These are phyloP conservation scores for Acromyrmex charruanus DNA, from an alignment of 1,140 invertebrate genomes.

Conservation along the genomic window DNA sequence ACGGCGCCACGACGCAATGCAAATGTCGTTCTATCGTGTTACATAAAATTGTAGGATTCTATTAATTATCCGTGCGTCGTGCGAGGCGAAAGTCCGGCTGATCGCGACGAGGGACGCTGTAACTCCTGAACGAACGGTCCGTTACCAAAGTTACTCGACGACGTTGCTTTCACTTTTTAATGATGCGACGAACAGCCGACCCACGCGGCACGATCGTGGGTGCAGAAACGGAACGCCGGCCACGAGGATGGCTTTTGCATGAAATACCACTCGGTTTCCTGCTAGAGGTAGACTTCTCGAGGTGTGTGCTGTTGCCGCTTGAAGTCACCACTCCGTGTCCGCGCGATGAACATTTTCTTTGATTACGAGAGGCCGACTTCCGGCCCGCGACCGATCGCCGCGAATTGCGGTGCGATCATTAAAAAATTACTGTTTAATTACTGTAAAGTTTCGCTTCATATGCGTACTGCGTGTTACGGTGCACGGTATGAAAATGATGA, in stretches of 20 bases:
- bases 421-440: conserved; percentile 64
- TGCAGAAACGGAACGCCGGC: conserved; percentile 58
- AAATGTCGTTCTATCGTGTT: conserved; percentile 29
- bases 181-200: conserved; percentile 50
- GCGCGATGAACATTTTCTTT: conserved; percentile 58
- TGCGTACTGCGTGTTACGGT: conserved; percentile 12
- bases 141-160: conserved; percentile 57
- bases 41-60: conserved; percentile 33
- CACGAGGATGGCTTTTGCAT: conserved; percentile 48
- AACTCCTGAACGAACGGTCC: conserved; percentile 46
- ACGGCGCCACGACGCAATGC: neutral
- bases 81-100: conserved; percentile 34
- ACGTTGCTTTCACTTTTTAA: conserved; percentile 62
- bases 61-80: conserved; percentile 47
- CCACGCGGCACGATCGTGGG: conserved; percentile 49
- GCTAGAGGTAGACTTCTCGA: conserved; percentile 10
- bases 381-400: conserved; percentile 38
- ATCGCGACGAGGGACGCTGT: conserved; percentile 34
- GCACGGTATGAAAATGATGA: conserved; percentile 2
- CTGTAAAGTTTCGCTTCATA: conserved; percentile 52
- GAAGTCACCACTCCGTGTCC: conserved; percentile 47
- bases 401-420: conserved; percentile 46
- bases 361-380: conserved; percentile 58
- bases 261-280: conserved; percentile 53
- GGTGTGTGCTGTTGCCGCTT: conserved; percentile 28